Conservation (phyloP, 1,140 invertebrate genomes). For the Oncopeltus fasciatus region DNA sequence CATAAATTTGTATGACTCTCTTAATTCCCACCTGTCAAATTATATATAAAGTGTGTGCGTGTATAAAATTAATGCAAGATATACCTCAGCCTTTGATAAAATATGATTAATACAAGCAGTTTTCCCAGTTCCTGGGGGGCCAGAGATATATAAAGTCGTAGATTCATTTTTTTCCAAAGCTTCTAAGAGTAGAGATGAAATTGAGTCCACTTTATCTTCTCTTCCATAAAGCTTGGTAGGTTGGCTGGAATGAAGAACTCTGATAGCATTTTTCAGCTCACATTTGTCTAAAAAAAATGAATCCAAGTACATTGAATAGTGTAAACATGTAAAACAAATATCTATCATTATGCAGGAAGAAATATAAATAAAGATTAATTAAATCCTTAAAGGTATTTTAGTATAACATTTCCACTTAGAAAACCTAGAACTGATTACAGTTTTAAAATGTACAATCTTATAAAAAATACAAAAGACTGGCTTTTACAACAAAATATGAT, state of each 20-base stretch:
- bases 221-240: conserved; percentile 57
- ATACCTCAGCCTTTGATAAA: conserved; percentile 41
- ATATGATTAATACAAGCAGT: conserved; percentile 71
- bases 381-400: not conserved
- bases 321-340: not conserved
- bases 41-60: too few relatives aligned
- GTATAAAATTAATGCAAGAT: too few relatives aligned
- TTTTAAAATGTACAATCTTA: too few relatives aligned
- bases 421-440: too few relatives aligned
- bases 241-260: conserved; percentile 53
- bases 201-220: conserved; percentile 54
- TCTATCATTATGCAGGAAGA: not conserved
- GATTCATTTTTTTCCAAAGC: conserved; percentile 51
- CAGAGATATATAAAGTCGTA: conserved; percentile 82
- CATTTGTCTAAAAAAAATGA: too few relatives aligned
- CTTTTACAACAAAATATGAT: too few relatives aligned
- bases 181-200: conserved; percentile 51
- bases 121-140: conserved; percentile 92
- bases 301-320: too few relatives aligned
- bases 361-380: not conserved
- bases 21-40: too few relatives aligned
- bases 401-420: not conserved
- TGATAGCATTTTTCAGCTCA: conserved; percentile 24
- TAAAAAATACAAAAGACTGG: too few relatives aligned
- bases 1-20: too few relatives aligned